These are phyloP conservation scores for Ailuropoda melanoleuca DNA, from an alignment of 2,113 vertebrate genomes.

Conservation along the genomic window DNA sequence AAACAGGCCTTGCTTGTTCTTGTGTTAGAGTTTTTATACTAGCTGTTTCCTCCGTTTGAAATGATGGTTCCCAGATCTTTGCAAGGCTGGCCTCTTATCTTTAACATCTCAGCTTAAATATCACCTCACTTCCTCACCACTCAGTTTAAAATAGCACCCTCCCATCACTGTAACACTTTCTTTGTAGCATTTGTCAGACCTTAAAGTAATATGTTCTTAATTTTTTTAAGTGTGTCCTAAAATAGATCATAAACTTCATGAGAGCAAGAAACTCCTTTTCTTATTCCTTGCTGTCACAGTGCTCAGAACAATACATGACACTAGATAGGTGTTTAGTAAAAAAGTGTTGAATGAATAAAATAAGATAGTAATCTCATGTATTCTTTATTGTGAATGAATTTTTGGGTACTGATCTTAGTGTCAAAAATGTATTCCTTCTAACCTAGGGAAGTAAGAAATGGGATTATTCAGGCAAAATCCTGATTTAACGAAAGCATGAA, in stretches of 20 bases:
- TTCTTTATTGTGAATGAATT: slow-evolving; percentile 21
- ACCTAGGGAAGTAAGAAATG: not conserved
- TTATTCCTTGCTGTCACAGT: not conserved
- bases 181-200: not conserved
- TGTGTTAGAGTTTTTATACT: not conserved
- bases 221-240: not conserved
- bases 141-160: not conserved
- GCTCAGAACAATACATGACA: not conserved
- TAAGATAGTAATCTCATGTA: not conserved
- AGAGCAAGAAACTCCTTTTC: not conserved
- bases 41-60: not conserved
- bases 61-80: not conserved
- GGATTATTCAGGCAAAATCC: not conserved
- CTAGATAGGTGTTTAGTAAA: not conserved
- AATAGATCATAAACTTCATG: not conserved
- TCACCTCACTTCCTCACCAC: not conserved
- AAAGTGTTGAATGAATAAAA: not conserved
- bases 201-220: not conserved
- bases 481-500: not conserved
- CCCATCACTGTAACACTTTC: not conserved
- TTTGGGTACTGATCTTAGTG: not conserved
- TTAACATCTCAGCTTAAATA: slow-evolving; percentile 19
- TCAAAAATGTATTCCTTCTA: not conserved
- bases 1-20: not conserved
- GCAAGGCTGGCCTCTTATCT: not conserved